Conservation (phyloP, 2,888 invertebrate species). For the Hirtodrosophila duncani region DNA sequence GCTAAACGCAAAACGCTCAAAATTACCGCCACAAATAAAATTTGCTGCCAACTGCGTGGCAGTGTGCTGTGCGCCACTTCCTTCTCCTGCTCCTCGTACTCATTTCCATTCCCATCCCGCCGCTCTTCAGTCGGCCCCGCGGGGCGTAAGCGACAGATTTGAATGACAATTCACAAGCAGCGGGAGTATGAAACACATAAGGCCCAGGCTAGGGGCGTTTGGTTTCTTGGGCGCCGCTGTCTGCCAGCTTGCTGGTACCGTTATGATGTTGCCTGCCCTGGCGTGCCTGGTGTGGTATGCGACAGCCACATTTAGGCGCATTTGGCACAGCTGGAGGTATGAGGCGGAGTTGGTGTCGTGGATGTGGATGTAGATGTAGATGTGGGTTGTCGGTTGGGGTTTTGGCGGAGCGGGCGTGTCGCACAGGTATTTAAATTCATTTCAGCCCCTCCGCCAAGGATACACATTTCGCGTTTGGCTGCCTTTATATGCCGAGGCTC, state of each 20-base stretch:
- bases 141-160: conserved; percentile 50
- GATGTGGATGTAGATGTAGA: not conserved
- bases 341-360: not conserved
- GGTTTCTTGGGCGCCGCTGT: conserved; percentile 1
- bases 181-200: no score
- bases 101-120: conserved; percentile 7
- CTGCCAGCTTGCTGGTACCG: conserved; percentile 15
- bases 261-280: conserved; percentile 2
- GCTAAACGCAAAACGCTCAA: conserved; percentile 61
- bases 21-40: conserved; percentile 66
- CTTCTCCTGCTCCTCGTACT: not conserved
- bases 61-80: not conserved
- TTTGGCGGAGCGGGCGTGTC: conserved; percentile 12
- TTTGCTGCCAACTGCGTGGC: conserved; percentile 44
- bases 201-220: no score
- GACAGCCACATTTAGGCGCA: no score
- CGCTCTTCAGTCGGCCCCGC: conserved; percentile 16
- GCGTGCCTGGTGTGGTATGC: no score
- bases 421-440: conserved; percentile 67
- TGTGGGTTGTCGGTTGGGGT: conserved; percentile 13
- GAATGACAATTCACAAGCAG: conserved; percentile 57
- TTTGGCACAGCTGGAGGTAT: conserved; percentile 8
- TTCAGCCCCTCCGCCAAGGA: conserved; percentile 60
- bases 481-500: conserved; percentile 26
- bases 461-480: conserved; percentile 46